Percentiles rank a stretch among this genome's conserved stretches.
Evolutionary conservation across 2,113 vertebrate species (phyloP).

Genomic region (Lonchura striata): DNA sequence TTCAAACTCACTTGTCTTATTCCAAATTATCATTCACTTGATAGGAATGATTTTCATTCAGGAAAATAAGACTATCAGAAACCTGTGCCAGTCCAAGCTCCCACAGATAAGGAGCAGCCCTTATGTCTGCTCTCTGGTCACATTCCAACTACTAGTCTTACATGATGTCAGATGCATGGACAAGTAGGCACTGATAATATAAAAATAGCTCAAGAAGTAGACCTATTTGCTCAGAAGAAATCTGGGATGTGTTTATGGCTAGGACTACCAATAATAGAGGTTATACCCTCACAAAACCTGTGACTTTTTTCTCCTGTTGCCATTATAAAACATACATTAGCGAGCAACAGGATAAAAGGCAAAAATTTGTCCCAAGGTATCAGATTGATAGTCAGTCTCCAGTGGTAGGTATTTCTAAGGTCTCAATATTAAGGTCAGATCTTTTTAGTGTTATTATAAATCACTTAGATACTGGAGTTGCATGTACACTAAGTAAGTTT

Average conservation of each 20-base stretch:
- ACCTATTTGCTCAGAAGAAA: neutral
- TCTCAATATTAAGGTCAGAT: neutral
- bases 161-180: neutral
- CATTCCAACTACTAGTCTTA: neutral
- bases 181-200: neutral
- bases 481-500: neutral
- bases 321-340: neutral
- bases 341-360: neutral
- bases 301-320: neutral
- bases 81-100: neutral
- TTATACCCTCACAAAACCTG: neutral
- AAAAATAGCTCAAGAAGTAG: neutral
- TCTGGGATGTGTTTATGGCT: rapidly evolving
- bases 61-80: neutral
- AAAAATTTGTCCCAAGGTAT: neutral
- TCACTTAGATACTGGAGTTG: neutral
- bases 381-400: neutral
- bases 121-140: neutral
- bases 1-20: neutral
- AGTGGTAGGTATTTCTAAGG: neutral
- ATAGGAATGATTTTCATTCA: neutral
- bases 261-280: neutral
- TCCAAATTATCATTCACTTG: neutral
- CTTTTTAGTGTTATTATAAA: neutral
- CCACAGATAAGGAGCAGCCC: neutral